Conservation (phyloP, 2,797 vertebrate genomes). For the Taeniopygia guttata region DNA sequence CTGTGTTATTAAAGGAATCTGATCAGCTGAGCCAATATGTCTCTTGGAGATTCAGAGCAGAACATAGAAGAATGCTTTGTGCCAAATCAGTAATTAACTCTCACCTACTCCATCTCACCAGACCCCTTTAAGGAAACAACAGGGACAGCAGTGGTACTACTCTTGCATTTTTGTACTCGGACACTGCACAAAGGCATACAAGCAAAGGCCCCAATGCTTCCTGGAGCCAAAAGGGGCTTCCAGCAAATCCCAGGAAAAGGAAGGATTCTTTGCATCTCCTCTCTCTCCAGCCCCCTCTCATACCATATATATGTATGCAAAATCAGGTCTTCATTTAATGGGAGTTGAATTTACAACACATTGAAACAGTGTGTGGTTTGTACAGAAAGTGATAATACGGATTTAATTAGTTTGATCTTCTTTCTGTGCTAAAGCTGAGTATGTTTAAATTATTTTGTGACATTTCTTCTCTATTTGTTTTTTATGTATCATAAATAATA, state of each 20-base stretch:
- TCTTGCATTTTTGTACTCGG: rapidly evolving
- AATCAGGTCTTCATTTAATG: neutral
- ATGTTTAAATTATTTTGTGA: conserved; percentile 19
- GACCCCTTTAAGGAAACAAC: conserved; percentile 44
- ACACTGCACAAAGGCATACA: neutral
- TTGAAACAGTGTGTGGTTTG: conserved; percentile 1
- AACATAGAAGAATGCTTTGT: conserved; percentile 5
- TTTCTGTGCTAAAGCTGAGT: conserved; percentile 12
- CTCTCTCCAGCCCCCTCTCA: neutral
- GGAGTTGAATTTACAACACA: conserved; percentile 7
- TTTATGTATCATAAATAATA: conserved; percentile 51
- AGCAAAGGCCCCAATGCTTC: neutral
- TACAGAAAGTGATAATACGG: conserved; percentile 34
- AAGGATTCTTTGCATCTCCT: neutral
- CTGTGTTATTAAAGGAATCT: conserved; percentile 54
- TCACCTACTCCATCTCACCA: conserved; percentile 6
- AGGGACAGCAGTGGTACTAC: neutral
- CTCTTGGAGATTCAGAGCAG: conserved; percentile 45
- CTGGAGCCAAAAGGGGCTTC: neutral
- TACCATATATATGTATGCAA: neutral
- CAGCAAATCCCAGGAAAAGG: neutral
- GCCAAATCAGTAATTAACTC: conserved; percentile 23
- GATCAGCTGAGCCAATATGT: conserved; percentile 52
- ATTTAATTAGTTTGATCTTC: conserved; percentile 51
- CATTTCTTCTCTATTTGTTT: conserved; percentile 36